phyloP scores from a whole-genome alignment of 2,113 vertebrate genomes.

The Nothobranchius kuhntae region DNA sequence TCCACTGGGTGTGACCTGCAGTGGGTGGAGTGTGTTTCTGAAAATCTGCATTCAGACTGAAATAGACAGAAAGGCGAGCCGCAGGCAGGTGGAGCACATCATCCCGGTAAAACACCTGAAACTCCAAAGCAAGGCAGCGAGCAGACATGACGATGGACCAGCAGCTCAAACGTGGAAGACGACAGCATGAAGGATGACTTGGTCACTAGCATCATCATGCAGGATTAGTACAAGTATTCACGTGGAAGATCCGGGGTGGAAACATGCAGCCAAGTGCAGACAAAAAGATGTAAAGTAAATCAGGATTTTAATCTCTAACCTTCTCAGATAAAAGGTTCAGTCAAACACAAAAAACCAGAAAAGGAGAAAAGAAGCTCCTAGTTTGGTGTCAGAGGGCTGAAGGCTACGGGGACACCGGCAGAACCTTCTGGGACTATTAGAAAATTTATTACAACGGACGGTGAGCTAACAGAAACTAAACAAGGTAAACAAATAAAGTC shows the following conservation, averaged over 20 bases:
- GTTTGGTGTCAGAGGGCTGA: too few relatives aligned
- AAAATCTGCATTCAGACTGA: constrained; percentile 27
- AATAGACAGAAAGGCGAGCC: constrained; percentile 23
- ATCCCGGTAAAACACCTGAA: constrained; percentile 17
- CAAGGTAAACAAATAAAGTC: too few relatives aligned
- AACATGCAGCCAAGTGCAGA: constrained; percentile 13
- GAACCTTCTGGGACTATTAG: too few relatives aligned
- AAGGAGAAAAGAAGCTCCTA: too few relatives aligned
- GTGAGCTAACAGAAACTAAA: too few relatives aligned
- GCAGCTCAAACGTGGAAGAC: constrained; percentile 11
- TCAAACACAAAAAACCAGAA: not conserved
- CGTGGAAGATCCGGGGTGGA: not conserved
- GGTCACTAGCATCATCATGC: constrained; percentile 1
- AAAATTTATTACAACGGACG: too few relatives aligned
- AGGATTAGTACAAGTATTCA: not conserved
- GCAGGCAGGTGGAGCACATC: constrained; percentile 24
- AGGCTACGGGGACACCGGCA: too few relatives aligned
- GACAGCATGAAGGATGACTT: constrained; percentile 2
- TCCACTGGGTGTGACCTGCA: constrained; percentile 48
- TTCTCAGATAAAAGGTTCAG: not conserved
- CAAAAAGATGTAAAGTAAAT: accelerated
- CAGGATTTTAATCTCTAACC: too few relatives aligned
- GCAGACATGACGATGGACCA: constrained; percentile 10
- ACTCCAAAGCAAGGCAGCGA: constrained; percentile 6
- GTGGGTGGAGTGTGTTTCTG: constrained; percentile 44